Conservation (phyloP, 2,797 vertebrate species). For the Balearica regulorum region DNA sequence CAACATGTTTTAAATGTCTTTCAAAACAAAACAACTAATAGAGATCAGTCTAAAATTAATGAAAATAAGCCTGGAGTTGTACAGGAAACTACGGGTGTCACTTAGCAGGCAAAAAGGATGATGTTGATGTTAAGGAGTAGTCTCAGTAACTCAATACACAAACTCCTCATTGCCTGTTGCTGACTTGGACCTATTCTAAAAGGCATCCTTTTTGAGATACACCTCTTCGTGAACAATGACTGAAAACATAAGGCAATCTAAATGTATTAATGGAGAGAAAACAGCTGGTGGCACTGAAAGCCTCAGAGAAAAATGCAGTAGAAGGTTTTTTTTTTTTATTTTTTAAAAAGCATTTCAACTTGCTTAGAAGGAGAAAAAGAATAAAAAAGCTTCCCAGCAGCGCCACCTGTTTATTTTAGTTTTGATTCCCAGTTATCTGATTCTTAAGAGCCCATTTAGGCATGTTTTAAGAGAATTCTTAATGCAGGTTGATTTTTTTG, state of each 20-base stretch:
- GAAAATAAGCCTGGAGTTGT: background rate
- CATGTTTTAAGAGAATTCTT: background rate
- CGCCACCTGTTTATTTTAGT: background rate
- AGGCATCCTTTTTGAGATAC: background rate
- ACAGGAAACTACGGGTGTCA: background rate
- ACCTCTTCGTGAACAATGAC: background rate
- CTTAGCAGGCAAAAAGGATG: background rate
- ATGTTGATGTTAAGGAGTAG: background rate
- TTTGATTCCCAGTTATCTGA: background rate
- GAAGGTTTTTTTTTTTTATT: background rate
- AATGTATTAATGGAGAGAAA: conserved; percentile 30
- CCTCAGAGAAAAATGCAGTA: background rate
- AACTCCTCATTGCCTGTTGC: background rate
- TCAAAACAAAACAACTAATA: background rate
- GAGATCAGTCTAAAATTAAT: background rate
- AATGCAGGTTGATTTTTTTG: background rate
- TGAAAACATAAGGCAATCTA: background rate
- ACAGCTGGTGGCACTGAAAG: conserved; percentile 7
- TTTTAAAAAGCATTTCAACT: background rate
- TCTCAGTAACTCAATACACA: background rate
- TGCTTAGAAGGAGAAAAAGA: background rate
- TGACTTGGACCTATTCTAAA: background rate
- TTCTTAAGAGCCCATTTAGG: background rate
- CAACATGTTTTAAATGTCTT: background rate
- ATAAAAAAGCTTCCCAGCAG: background rate